A percentile compares a stretch with the other conserved stretches of the same genome.
phyloP scores from a whole-genome alignment of 2,113 vertebrate species.

The Tyto alba region DNA sequence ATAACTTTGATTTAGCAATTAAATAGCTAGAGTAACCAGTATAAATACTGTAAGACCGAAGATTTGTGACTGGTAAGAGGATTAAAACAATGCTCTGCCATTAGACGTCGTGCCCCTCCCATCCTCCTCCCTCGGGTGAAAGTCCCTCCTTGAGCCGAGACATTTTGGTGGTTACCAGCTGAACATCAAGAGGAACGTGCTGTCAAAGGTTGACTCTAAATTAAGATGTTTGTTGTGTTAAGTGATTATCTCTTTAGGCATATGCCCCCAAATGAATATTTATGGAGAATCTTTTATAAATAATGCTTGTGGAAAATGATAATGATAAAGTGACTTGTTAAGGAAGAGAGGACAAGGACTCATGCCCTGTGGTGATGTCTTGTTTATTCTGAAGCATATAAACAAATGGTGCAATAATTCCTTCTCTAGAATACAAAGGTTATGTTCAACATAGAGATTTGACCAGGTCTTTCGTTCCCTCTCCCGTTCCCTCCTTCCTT shows the following conservation, averaged over 20 bases:
- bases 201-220: neutral
- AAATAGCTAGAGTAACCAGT: neutral
- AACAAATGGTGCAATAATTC: neutral
- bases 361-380: neutral
- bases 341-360: neutral
- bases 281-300: slow-evolving; percentile 11
- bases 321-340: neutral
- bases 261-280: neutral
- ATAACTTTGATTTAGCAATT: neutral
- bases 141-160: neutral
- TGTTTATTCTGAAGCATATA: neutral
- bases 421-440: neutral
- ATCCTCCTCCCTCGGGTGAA: neutral
- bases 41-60: neutral
- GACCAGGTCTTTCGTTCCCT: neutral
- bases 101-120: neutral
- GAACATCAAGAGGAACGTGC: neutral
- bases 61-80: neutral
- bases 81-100: neutral
- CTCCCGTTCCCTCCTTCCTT: no score
- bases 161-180: neutral
- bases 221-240: slow-evolving; percentile 17
- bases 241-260: neutral
- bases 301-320: slow-evolving; percentile 32
- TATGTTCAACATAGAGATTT: neutral